phyloP scores from a whole-genome alignment of 2,797 vertebrate genomes.

The Adelosebastes latens region DNA sequence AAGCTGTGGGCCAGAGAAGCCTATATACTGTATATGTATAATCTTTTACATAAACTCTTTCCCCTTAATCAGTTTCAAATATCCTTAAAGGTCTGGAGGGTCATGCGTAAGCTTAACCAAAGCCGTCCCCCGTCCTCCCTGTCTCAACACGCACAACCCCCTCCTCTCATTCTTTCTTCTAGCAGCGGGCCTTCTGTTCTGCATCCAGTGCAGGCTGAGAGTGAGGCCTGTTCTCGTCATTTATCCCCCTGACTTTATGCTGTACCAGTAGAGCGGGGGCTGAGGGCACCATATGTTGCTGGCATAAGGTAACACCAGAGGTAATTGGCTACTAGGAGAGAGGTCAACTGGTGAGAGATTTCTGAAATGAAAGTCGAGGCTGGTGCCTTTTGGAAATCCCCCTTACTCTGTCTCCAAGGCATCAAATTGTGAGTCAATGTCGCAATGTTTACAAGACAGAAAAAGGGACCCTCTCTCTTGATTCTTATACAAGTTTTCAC shows the following conservation, averaged over 20 bases:
- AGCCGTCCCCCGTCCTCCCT: not conserved
- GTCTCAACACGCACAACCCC: not conserved
- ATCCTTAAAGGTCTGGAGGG: conserved; percentile 3
- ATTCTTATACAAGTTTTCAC: no score
- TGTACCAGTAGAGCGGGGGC: not conserved
- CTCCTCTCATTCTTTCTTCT: not conserved
- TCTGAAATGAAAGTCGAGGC: not conserved
- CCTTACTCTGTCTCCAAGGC: not conserved
- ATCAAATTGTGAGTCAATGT: not conserved
- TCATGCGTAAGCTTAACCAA: conserved; percentile 31
- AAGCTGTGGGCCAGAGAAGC: not conserved
- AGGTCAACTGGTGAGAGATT: conserved; percentile 37
- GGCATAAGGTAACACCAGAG: conserved; percentile 36
- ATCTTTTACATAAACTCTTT: not conserved
- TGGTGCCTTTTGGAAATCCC: not conserved
- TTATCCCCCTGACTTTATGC: conserved; percentile 6
- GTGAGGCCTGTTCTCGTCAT: conserved; percentile 3
- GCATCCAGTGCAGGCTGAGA: not conserved
- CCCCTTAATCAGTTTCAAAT: not conserved
- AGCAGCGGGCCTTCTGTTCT: not conserved
- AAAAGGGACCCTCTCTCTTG: not conserved
- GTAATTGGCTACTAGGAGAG: conserved; percentile 36
- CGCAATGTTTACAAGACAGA: not conserved
- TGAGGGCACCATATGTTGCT: conserved; percentile 52
- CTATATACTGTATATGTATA: not conserved